Conservation (phyloP, 2,113 vertebrate genomes). For the Phodopus roborovskii region DNA sequence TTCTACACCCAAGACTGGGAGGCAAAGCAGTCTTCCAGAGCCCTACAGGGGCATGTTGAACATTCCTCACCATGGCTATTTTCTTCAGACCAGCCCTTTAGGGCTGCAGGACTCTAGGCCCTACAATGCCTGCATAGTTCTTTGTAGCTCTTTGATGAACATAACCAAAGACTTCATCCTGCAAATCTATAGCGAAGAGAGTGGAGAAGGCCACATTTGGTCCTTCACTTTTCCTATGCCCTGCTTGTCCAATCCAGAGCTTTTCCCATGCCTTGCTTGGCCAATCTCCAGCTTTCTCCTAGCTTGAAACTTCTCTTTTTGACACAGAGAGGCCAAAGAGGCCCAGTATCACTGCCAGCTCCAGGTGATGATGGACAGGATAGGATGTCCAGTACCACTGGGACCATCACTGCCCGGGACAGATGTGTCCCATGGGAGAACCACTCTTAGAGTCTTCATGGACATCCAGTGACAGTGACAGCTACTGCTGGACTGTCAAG, state of each 20-base stretch:
- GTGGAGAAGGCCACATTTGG: not conserved
- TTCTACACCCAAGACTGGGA: not conserved
- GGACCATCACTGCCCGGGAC: not conserved
- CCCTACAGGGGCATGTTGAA: not conserved
- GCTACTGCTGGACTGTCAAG: not conserved
- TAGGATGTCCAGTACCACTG: not conserved
- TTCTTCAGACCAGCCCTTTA: not conserved
- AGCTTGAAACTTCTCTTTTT: not conserved
- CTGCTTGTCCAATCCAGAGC: not conserved
- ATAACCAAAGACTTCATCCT: conserved; percentile 47
- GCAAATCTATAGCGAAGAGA: not conserved
- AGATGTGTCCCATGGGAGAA: not conserved
- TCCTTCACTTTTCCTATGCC: not conserved
- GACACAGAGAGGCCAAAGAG: not conserved
- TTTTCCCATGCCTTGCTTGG: not conserved
- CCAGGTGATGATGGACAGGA: not conserved
- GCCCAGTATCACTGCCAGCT: not conserved
- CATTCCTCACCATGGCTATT: fast-evolving
- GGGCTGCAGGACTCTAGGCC: not conserved
- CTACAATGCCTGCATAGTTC: not conserved
- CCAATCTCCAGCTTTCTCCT: not conserved
- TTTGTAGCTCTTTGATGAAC: not conserved
- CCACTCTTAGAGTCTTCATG: not conserved
- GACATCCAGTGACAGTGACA: not conserved
- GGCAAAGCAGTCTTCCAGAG: not conserved